Percentiles rank a stretch among this genome's conserved stretches.
These are phyloP conservation scores for Tachysurus vachellii DNA, from an alignment of 2,113 vertebrate genomes.

Conservation along the genomic window DNA sequence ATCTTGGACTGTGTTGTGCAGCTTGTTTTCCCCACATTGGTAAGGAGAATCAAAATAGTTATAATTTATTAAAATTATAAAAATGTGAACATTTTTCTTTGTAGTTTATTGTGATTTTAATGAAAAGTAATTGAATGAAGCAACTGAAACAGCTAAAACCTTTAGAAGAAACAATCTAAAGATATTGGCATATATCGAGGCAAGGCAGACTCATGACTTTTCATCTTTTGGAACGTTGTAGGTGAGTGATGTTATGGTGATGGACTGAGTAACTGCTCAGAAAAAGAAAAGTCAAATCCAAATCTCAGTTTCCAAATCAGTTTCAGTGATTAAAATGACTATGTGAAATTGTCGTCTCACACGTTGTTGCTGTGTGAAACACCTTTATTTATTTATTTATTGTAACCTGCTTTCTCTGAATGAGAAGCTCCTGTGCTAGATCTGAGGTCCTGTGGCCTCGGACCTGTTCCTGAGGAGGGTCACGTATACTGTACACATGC, in stretches of 20 bases:
- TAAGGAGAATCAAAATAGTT: neutral
- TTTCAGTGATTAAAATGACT: neutral
- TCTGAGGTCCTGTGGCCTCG: conserved; percentile 49
- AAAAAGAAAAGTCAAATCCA: neutral
- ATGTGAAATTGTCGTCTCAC: neutral
- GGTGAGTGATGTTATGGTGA: neutral
- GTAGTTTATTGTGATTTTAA: neutral
- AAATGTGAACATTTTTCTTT: neutral
- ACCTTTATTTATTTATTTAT: conserved; percentile 2
- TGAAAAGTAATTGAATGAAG: neutral
- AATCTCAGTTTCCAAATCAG: neutral
- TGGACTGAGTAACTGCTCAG: neutral
- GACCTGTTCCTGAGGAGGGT: conserved; percentile 60
- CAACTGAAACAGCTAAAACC: neutral
- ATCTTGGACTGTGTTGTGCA: neutral
- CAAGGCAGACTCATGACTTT: neutral
- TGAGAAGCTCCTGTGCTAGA: conserved; percentile 42
- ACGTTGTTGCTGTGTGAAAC: neutral
- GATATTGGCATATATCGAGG: neutral
- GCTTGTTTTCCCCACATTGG: neutral
- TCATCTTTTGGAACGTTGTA: neutral
- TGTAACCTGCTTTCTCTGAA: conserved; percentile 19
- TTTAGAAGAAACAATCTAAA: neutral
- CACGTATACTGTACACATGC: conserved; percentile 67
- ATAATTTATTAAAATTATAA: no score